phyloP scores from a whole-genome alignment of 1,140 invertebrate genomes.

The Achroia grisella region DNA sequence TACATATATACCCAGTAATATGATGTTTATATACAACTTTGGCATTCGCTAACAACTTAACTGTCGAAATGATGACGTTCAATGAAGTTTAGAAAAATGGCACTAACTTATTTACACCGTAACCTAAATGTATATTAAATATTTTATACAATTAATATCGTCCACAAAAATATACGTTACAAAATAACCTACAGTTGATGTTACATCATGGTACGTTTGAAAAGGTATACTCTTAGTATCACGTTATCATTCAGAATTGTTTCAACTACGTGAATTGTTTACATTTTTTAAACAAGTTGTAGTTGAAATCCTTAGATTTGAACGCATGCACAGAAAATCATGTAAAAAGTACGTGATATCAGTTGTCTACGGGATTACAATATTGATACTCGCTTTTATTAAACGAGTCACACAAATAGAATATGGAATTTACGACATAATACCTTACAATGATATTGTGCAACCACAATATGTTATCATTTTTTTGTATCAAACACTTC shows the following conservation, averaged over 20 bases:
- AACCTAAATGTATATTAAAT: constrained; percentile 20
- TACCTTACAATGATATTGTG: too few species aligned
- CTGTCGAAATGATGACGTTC: constrained; percentile 14
- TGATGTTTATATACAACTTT: constrained; percentile 49
- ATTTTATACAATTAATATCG: constrained; percentile 1
- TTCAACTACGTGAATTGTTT: constrained; percentile 30
- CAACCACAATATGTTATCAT: not conserved
- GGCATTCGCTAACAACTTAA: constrained; percentile 51
- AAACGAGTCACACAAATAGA: too few species aligned
- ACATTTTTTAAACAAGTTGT: constrained; percentile 24
- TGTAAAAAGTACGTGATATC: too few species aligned
- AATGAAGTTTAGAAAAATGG: constrained; percentile 53
- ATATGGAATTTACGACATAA: too few species aligned
- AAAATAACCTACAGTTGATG: too few species aligned
- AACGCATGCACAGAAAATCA: constrained; percentile 30
- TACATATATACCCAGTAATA: constrained; percentile 16
- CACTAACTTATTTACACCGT: constrained; percentile 65
- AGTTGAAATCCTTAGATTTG: constrained; percentile 14
- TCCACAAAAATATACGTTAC: constrained; percentile 3
- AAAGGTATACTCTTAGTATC: too few species aligned
- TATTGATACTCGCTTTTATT: not conserved
- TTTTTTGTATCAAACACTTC: constrained; percentile 1
- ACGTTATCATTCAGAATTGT: constrained; percentile 6
- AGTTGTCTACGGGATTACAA: too few species aligned
- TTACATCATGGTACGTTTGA: too few species aligned